Evolutionary conservation across 1,140 invertebrate genomes (phyloP).

Genomic region (Drosophila takahashii): DNA sequence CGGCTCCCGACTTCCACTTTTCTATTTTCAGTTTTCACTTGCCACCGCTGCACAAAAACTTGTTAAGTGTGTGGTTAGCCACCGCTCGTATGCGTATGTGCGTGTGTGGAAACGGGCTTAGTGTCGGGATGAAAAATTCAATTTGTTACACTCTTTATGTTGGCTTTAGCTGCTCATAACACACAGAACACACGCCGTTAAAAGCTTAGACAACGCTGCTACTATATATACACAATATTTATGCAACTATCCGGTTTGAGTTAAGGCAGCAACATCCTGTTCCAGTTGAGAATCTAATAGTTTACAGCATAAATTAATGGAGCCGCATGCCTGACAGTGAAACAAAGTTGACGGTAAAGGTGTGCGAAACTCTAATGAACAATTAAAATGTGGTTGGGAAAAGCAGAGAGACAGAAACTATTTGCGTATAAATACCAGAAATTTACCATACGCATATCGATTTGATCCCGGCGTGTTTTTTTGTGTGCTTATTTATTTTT

Average conservation of each 20-base stretch:
- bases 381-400: no score
- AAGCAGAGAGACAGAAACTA: no score
- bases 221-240: not conserved
- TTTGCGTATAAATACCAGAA: no score
- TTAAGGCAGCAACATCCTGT: conserved; percentile 11
- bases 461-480: no score
- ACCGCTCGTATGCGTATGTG: conserved; percentile 5
- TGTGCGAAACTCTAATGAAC: not conserved
- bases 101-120: conserved; percentile 11
- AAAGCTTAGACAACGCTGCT: conserved; percentile 54
- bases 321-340: conserved; percentile 1
- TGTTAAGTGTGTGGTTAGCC: conserved; percentile 76
- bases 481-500: no score
- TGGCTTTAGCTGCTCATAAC: conserved; percentile 68
- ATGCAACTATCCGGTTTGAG: not conserved
- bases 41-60: conserved; percentile 64
- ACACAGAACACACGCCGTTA: conserved; percentile 40
- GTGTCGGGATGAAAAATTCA: conserved; percentile 69
- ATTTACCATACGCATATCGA: no score
- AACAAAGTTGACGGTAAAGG: not conserved
- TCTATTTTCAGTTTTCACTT: not conserved
- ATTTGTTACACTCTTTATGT: conserved; percentile 79
- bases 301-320: conserved; percentile 70
- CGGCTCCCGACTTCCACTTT: not conserved
- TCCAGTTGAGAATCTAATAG: conserved; percentile 54